Percentiles rank a stretch among this genome's conserved stretches.
Evolutionary conservation across 2,888 invertebrate species (phyloP).

Genomic region (Spicauda simplicius): DNA sequence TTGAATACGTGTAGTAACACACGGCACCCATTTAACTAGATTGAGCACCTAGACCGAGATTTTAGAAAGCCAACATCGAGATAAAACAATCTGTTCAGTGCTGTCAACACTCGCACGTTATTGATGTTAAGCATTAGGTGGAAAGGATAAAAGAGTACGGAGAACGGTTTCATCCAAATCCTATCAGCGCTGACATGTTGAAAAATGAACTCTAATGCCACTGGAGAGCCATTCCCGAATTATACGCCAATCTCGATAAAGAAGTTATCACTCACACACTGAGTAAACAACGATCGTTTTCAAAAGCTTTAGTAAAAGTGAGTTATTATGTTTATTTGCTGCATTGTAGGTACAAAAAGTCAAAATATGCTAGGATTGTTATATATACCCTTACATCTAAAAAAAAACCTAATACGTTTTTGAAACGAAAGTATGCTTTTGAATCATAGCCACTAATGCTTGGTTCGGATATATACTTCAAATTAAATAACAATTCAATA

Average conservation of each 20-base stretch:
- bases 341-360: background rate
- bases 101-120: constrained; percentile 19
- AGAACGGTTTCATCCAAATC: constrained; percentile 26
- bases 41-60: constrained; percentile 11
- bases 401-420: too few relatives aligned
- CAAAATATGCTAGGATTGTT: background rate
- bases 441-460: too few relatives aligned
- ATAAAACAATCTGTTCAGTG: constrained; percentile 15
- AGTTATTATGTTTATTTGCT: background rate
- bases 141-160: constrained; percentile 13
- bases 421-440: too few relatives aligned
- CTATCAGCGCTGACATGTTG: constrained; percentile 33
- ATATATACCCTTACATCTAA: too few relatives aligned
- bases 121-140: constrained; percentile 27
- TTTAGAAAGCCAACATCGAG: constrained; percentile 20
- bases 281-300: constrained; percentile 25
- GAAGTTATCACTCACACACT: constrained; percentile 29
- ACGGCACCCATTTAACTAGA: constrained; percentile 14
- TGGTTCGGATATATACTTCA: too few relatives aligned
- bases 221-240: constrained; percentile 31
- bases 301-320: constrained; percentile 16
- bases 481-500: too few relatives aligned
- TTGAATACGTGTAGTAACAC: constrained; percentile 21
- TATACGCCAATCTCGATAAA: constrained; percentile 34
- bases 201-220: constrained; percentile 35